Evolutionary conservation across 2,888 invertebrate genomes (phyloP), one percentile per base, ranked within the genome.

Genomic region (Eulithis prunata): DNA sequence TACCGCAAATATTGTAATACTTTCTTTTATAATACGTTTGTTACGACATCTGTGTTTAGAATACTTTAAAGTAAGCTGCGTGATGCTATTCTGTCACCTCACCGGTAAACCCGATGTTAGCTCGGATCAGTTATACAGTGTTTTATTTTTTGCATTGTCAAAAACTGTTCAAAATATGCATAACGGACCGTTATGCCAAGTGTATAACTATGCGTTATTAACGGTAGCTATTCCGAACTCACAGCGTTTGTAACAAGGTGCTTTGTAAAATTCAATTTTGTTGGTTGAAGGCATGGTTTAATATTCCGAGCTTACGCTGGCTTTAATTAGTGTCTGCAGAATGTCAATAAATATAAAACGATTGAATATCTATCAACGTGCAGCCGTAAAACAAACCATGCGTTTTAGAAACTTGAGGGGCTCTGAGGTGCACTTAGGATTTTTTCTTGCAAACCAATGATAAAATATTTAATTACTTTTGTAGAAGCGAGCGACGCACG

Each of bases 391-490:
- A 49, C 8, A 49, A 21, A 49, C 21, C 49, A 21, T 49, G 49
- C 49, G 21, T 49, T 49, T 8, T 49, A 49, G 49, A 49, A 49
- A 49, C 21, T 21, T 21, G 14, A 21, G 49, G 21, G 49, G 11
- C 21, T 49, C 21, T 21, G 11, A 21, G 1, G 13, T 14, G 14
- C 49, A 21, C 21, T 21, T 14, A 10, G 21, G 21, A 21, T 49
- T 49, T 49, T 49, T 49, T 47, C 47, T 21, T 49, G 21, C 21
- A 49, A 49, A 1, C 21, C 21, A 49, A 21, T 21, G 10, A 49
- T 21, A 4, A n/a, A 47, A 47, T 13, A 45, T 57, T 57, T 57
- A 57, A 57, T 57, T 47, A 57, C 47, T 49, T 57, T 49, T 13
- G 10, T 21, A 21, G 47, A 10, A 13, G 49, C 21, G 47, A 47